A percentile compares a stretch with the other conserved stretches of the same genome.
Conservation (phyloP, 2,113 vertebrate genomes). For the Neofelis nebulosa region DNA sequence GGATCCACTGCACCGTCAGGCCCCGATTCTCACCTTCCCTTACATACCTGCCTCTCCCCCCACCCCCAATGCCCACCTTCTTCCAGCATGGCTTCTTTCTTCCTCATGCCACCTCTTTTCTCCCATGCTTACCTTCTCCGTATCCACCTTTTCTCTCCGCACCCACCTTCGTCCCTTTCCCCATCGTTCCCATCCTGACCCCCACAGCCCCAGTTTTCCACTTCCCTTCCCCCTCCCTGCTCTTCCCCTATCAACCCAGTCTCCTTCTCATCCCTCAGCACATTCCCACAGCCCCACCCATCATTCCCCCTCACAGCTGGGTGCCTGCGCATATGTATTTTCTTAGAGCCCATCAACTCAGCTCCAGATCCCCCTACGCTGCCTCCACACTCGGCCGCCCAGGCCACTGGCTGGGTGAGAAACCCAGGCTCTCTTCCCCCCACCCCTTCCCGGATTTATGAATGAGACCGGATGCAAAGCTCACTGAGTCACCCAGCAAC, state of each 20-base stretch:
- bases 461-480: slow-evolving; percentile 77
- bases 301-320: slow-evolving; percentile 59
- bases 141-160: neutral
- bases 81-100: neutral
- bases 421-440: slow-evolving; percentile 53
- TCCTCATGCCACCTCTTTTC: neutral
- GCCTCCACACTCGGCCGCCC: slow-evolving; percentile 55
- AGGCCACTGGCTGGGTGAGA: slow-evolving; percentile 64
- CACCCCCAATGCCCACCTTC: neutral
- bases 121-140: neutral
- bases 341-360: slow-evolving; percentile 59
- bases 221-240: slow-evolving; percentile 31
- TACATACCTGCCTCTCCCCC: neutral
- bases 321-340: slow-evolving; percentile 70
- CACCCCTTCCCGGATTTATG: slow-evolving; percentile 73
- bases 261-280: slow-evolving; percentile 48
- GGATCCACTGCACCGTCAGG: neutral
- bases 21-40: neutral
- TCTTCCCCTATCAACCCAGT: slow-evolving; percentile 21
- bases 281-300: slow-evolving; percentile 67
- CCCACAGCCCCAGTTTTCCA: neutral
- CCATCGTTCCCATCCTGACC: neutral
- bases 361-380: neutral
- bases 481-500: slow-evolving; percentile 76
- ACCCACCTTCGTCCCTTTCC: neutral